A percentile compares a stretch with the other conserved stretches of the same genome.
phyloP scores from a whole-genome alignment of 2,797 vertebrate genomes.

The Lacerta bilineata region DNA sequence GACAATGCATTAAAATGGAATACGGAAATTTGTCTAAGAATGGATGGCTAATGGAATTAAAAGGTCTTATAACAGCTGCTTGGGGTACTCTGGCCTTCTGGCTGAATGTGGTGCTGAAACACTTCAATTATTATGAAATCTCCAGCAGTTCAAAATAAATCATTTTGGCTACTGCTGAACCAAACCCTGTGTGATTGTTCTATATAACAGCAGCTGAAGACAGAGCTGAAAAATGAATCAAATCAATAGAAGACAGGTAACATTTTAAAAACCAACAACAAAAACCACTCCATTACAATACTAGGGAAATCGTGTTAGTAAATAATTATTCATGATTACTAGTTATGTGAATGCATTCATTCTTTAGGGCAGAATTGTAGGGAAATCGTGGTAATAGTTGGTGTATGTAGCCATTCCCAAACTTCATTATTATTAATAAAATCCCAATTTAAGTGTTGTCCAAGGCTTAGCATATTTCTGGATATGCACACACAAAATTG shows the following conservation, averaged over 20 bases:
- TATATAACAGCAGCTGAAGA: neutral
- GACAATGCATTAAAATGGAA: neutral
- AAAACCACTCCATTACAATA: neutral
- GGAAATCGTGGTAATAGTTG: neutral
- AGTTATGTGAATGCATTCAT: neutral
- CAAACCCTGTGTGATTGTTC: neutral
- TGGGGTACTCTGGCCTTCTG: neutral
- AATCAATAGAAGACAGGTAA: neutral
- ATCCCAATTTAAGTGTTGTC: neutral
- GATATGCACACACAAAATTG: neutral
- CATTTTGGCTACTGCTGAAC: neutral
- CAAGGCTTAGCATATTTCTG: neutral
- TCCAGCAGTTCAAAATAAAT: conserved; percentile 8
- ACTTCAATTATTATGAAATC: neutral
- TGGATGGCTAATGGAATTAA: neutral
- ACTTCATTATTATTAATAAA: neutral
- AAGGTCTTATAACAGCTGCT: neutral
- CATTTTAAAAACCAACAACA: neutral
- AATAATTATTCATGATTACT: neutral
- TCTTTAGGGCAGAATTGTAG: neutral
- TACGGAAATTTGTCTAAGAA: neutral
- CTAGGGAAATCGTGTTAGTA: neutral
- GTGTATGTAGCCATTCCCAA: neutral
- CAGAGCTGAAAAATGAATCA: neutral
- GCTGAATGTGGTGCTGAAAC: neutral